Evolutionary conservation across 1,140 invertebrate species (phyloP).

Genomic region (Lordiphosa stackelbergi): DNA sequence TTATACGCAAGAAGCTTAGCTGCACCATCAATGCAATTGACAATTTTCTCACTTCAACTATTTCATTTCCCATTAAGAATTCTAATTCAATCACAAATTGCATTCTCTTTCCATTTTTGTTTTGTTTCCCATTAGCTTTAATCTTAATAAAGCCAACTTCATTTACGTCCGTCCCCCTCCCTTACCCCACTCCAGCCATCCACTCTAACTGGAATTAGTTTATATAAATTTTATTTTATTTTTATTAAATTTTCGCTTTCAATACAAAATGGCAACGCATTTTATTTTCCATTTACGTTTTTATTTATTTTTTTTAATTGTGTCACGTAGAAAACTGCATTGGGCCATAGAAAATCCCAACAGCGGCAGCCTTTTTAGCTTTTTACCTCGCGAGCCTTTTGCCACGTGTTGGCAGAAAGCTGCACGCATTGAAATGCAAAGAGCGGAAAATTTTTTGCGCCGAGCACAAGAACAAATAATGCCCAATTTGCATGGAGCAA

Average conservation of each 20-base stretch:
- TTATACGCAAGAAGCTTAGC: too few species aligned
- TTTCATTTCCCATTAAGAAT: constrained; percentile 1
- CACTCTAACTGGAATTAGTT: constrained; percentile 19
- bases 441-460: constrained; percentile 66
- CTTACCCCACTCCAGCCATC: too few species aligned
- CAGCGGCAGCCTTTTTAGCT: constrained; percentile 40
- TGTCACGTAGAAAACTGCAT: constrained; percentile 66
- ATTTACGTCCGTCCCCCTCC: background rate
- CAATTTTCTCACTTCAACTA: too few species aligned
- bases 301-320: constrained; percentile 75
- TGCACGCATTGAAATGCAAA: constrained; percentile 66
- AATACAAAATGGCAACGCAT: constrained; percentile 39
- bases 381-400: constrained; percentile 16
- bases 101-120: background rate
- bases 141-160: constrained; percentile 7
- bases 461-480: constrained; percentile 71
- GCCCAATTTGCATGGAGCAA: constrained; percentile 66
- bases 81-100: constrained; percentile 9
- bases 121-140: constrained; percentile 2
- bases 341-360: constrained; percentile 53
- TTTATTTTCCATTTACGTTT: constrained; percentile 66
- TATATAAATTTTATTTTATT: constrained; percentile 28
- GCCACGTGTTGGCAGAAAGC: constrained; percentile 25
- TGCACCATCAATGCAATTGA: too few species aligned
- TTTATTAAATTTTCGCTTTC: constrained; percentile 72